Percentiles rank a stretch among this genome's conserved stretches.
These are phyloP conservation scores for Planococcus citri DNA, from an alignment of 1,140 invertebrate species.

Conservation along the genomic window DNA sequence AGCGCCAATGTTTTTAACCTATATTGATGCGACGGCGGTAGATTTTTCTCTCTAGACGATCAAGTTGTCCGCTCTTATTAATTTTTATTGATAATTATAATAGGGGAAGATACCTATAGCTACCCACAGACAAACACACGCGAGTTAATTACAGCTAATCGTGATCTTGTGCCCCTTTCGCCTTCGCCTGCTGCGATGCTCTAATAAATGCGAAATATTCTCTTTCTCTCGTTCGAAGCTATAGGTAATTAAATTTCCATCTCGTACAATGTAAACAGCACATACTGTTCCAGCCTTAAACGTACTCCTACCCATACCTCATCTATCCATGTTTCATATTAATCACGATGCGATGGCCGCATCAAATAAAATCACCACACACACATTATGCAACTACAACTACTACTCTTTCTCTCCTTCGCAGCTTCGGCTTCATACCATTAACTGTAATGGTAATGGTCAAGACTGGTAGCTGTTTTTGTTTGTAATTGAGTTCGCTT, in stretches of 20 bases:
- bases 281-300: neutral
- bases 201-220: slow-evolving; percentile 4
- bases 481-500: neutral
- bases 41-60: too few species aligned
- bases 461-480: neutral
- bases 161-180: neutral
- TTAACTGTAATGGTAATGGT: slow-evolving; percentile 7
- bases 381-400: neutral
- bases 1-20: neutral
- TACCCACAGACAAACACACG: too few species aligned
- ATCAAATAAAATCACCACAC: too few species aligned
- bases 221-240: too few species aligned
- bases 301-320: neutral
- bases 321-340: too few species aligned
- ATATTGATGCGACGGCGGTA: neutral
- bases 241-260: neutral
- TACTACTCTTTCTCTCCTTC: too few species aligned
- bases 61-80: slow-evolving; percentile 1
- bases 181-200: neutral
- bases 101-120: too few species aligned
- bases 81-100: slow-evolving; percentile 5
- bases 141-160: neutral
- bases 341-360: too few species aligned
- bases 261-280: neutral
- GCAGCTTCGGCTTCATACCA: neutral